These are phyloP conservation scores for Spheniscus mendiculus DNA, from an alignment of 2,113 vertebrate genomes.

Conservation along the genomic window DNA sequence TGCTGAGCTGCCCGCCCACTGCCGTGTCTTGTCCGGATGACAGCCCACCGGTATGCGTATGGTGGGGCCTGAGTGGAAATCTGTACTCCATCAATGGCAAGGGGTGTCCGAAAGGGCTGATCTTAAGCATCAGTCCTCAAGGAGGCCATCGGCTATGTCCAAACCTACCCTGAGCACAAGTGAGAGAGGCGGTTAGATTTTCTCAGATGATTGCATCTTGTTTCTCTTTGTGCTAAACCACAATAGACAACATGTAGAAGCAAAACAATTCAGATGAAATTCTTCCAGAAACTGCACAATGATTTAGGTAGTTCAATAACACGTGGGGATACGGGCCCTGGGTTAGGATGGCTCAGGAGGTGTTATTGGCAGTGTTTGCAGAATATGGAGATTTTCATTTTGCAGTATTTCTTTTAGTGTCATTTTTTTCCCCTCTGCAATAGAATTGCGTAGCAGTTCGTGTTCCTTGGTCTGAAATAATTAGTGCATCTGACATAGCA, in stretches of 20 bases:
- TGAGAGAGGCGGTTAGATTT: not conserved
- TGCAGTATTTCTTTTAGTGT: not conserved
- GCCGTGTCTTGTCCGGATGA: rapidly evolving
- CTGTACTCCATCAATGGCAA: not conserved
- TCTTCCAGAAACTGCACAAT: not conserved
- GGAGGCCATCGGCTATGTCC: not conserved
- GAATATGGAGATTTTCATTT: not conserved
- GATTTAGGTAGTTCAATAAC: not conserved
- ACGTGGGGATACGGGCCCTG: rapidly evolving
- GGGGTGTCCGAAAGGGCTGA: not conserved
- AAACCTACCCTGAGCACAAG: not conserved
- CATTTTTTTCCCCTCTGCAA: rapidly evolving
- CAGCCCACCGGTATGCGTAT: rapidly evolving
- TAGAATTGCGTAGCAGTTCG: rapidly evolving
- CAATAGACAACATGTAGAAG: not conserved
- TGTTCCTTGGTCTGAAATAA: not conserved
- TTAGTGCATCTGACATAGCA: not conserved
- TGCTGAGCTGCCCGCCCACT: not conserved
- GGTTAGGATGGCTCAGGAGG: not conserved
- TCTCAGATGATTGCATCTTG: not conserved
- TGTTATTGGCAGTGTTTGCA: not conserved
- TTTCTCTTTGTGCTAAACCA: not conserved
- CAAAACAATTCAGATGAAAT: not conserved
- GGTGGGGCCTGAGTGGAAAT: not conserved
- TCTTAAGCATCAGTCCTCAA: not conserved